phyloP scores from a whole-genome alignment of 2,888 invertebrate species.

The Pristionchus exspectatus region DNA sequence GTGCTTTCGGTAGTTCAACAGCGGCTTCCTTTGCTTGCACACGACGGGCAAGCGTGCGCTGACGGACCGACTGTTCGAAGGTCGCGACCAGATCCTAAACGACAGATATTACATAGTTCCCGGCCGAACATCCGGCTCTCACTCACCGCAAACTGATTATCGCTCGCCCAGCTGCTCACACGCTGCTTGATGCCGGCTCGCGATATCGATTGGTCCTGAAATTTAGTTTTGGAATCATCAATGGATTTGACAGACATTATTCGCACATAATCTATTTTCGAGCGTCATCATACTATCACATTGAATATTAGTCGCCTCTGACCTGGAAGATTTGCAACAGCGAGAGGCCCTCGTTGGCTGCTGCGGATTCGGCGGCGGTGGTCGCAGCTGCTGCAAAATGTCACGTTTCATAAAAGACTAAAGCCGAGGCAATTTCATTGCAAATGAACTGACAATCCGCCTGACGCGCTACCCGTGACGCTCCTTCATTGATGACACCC shows the following conservation, averaged over 20 bases:
- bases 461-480: background rate
- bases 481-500: background rate
- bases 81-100: constrained; percentile 7
- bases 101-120: background rate
- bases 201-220: constrained; percentile 32
- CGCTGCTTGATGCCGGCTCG: constrained; percentile 35
- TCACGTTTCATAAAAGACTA: too few relatives aligned
- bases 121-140: background rate
- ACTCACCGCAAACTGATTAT: constrained; percentile 31
- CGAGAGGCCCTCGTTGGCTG: background rate
- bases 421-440: background rate
- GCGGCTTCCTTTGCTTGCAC: constrained; percentile 20
- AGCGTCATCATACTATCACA: too few relatives aligned
- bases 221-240: too few relatives aligned
- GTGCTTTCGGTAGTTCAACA: background rate
- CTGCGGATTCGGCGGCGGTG: background rate
- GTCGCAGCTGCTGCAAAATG: background rate
- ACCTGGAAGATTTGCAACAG: constrained; percentile 33
- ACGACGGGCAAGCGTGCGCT: constrained; percentile 18
- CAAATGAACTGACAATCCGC: background rate
- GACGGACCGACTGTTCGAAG: background rate
- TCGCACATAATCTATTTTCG: too few relatives aligned
- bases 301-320: too few relatives aligned
- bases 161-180: constrained; percentile 25
- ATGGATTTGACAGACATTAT: background rate